Conservation (phyloP, 2,113 vertebrate genomes). For the Bos indicus region DNA sequence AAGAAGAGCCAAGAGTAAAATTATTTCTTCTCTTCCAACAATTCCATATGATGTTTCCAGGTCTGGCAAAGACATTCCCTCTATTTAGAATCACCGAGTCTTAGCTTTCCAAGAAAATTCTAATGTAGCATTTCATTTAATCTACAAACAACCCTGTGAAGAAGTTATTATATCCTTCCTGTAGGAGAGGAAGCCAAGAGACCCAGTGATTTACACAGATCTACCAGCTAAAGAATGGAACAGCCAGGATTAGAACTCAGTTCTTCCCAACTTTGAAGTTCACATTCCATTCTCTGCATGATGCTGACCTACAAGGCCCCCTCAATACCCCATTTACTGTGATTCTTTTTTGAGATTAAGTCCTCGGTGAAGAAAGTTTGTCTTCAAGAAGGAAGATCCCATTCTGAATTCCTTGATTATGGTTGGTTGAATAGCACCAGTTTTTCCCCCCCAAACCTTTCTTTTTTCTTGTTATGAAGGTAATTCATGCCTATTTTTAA, state of each 20-base stretch:
- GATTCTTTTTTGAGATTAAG: neutral
- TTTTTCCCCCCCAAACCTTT: neutral
- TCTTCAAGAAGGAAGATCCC: neutral
- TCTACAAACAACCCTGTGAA: neutral
- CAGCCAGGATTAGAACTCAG: neutral
- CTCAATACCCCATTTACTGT: neutral
- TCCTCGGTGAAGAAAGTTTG: neutral
- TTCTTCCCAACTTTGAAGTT: neutral
- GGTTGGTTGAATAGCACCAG: neutral
- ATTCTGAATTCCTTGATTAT: neutral
- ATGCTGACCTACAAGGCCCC: neutral
- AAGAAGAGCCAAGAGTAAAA: conserved; percentile 64
- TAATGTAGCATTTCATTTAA: conserved; percentile 39
- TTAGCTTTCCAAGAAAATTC: conserved; percentile 63
- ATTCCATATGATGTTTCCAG: conserved; percentile 65
- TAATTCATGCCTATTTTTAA: conserved; percentile 64
- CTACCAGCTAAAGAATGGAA: neutral
- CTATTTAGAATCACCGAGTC: conserved; percentile 61
- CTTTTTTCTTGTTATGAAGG: conserved; percentile 46
- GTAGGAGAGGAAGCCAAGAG: neutral
- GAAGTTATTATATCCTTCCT: neutral
- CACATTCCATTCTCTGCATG: neutral
- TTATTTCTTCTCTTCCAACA: conserved; percentile 70
- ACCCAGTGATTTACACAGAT: neutral
- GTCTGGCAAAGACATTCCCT: conserved; percentile 67